These are phyloP conservation scores for Philopotamus ludificatus DNA, from an alignment of 1,140 invertebrate genomes.

Conservation along the genomic window DNA sequence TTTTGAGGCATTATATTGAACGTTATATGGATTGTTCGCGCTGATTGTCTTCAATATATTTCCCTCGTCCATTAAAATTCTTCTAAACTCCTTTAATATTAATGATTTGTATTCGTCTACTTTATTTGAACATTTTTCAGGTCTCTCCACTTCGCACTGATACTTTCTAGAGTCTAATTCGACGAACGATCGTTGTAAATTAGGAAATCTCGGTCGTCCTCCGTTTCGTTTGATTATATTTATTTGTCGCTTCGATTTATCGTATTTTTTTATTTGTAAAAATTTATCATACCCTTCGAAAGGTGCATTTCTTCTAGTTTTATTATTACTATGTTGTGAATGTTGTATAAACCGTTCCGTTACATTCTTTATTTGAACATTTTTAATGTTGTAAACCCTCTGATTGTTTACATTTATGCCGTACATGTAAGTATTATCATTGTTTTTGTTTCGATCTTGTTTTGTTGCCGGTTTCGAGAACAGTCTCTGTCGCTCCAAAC, in stretches of 20 bases:
- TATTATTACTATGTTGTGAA: conserved; percentile 43
- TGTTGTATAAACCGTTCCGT: conserved; percentile 20
- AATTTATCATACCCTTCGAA: conserved; percentile 16
- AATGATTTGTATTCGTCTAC: conserved; percentile 57
- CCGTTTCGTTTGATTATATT: conserved; percentile 43
- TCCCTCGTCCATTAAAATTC: conserved; percentile 61
- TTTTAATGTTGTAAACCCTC: conserved; percentile 8
- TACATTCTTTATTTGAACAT: conserved; percentile 17
- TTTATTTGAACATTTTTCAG: conserved; percentile 51
- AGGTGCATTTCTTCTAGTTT: neutral
- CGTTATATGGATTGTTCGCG: conserved; percentile 60
- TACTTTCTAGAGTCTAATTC: conserved; percentile 57
- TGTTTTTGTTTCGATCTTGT: conserved; percentile 43
- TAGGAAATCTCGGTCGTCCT: conserved; percentile 60
- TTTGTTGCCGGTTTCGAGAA: conserved; percentile 48
- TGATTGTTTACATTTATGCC: conserved; percentile 31
- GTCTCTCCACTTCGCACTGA: conserved; percentile 52
- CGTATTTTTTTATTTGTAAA: conserved; percentile 26
- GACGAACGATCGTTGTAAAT: conserved; percentile 55
- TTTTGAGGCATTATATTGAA: conserved; percentile 53
- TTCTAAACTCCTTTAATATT: conserved; percentile 59
- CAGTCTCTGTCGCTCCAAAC: conserved; percentile 55
- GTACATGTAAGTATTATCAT: conserved; percentile 45
- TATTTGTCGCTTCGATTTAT: conserved; percentile 44
- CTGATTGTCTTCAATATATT: conserved; percentile 59